phyloP scores from a whole-genome alignment of 2,113 vertebrate species.

The Motacilla alba region DNA sequence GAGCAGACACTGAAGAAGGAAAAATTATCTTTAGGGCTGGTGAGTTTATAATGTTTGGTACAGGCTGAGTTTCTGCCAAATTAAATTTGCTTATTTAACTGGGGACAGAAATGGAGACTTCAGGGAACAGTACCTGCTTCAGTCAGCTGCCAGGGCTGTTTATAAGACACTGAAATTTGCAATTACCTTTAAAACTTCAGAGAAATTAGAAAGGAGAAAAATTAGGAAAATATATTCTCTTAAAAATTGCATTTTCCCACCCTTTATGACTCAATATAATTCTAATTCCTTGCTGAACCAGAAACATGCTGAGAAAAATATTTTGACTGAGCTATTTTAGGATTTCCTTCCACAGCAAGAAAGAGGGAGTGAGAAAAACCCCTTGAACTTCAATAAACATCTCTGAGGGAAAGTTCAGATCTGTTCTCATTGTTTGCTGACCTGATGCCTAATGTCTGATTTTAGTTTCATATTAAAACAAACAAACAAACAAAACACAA shows the following conservation, averaged over 20 bases:
- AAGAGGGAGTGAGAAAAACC: background rate
- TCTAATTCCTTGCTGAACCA: background rate
- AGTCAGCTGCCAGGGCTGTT: background rate
- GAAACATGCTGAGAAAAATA: conserved; percentile 39
- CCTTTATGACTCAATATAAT: background rate
- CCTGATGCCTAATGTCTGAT: background rate
- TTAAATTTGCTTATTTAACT: background rate
- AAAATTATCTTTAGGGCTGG: background rate
- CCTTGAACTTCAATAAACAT: background rate
- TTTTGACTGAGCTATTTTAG: conserved; percentile 28
- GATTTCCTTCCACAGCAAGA: conserved; percentile 46
- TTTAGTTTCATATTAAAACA: background rate
- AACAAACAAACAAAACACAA: background rate
- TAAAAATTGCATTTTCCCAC: background rate
- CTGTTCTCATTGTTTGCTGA: background rate
- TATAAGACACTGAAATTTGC: background rate
- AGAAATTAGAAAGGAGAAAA: background rate
- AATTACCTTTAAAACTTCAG: background rate
- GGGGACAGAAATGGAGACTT: background rate
- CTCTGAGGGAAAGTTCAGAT: conserved; percentile 18
- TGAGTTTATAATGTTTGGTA: background rate
- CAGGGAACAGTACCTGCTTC: background rate
- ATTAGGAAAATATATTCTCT: background rate
- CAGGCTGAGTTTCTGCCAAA: background rate
- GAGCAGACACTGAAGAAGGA: background rate